phyloP scores from a whole-genome alignment of 2,888 invertebrate genomes.

The Coenonympha glycerion region DNA sequence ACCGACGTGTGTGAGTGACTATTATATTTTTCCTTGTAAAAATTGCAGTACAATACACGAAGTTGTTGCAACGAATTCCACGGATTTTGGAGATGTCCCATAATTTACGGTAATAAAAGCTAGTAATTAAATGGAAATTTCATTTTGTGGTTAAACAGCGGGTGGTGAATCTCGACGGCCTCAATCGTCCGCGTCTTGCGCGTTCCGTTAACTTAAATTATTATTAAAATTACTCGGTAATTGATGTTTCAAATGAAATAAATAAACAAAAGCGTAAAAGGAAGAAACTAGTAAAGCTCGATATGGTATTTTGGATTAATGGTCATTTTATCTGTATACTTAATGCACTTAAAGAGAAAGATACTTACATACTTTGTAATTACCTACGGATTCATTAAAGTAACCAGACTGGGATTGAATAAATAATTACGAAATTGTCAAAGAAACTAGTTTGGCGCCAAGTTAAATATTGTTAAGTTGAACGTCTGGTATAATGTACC shows the following conservation, averaged over 20 bases:
- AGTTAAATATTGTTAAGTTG: background rate
- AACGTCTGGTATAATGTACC: no score
- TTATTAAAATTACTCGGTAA: background rate
- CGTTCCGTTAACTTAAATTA: constrained; percentile 47
- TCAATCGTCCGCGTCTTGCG: constrained; percentile 49
- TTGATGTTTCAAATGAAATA: background rate
- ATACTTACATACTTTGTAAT: background rate
- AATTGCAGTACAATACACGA: constrained; percentile 64
- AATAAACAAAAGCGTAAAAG: background rate
- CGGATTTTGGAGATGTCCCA: constrained; percentile 58
- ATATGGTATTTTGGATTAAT: constrained; percentile 5
- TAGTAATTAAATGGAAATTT: constrained; percentile 38
- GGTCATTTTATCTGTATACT: background rate
- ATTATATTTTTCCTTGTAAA: constrained; percentile 67
- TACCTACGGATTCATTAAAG: background rate
- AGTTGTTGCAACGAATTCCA: constrained; percentile 47
- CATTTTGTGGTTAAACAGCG: constrained; percentile 48
- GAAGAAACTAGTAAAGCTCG: constrained; percentile 4
- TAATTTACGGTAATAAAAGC: constrained; percentile 61
- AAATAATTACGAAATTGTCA: background rate
- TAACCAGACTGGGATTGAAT: background rate
- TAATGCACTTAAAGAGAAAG: background rate
- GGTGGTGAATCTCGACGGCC: constrained; percentile 62
- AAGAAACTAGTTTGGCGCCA: background rate
- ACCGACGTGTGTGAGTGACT: constrained; percentile 71